Base-by-base conservation (phyloP, 2,797 vertebrate genomes). In the Lithobates sylvaticus region DNA sequence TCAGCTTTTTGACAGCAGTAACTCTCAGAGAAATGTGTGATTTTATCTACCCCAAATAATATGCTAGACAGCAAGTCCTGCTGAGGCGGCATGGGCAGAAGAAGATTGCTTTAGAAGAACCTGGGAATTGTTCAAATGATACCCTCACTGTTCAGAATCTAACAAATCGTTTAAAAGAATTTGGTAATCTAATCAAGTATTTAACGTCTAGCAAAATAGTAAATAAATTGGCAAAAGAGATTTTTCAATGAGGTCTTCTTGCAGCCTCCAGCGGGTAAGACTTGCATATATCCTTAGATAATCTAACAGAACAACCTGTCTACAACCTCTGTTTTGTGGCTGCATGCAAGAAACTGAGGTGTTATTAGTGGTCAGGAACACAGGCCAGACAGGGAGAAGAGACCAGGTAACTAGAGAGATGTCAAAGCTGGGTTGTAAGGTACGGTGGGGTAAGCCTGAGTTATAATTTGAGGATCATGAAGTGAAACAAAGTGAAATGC, bases 1-100 rank as follows among this genome's bases (percentile, higher is more conserved):
- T 84, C 86, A 64, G 81, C 76, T 75, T 84, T 75, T 80, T 80
- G 86, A 84, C 81, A 87, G 86, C 76, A 80, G 86, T 80, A 87
- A 87, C 86, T 80, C 83, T 78, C 29, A 12, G 58, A 84, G 76
- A 84, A 84, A 80, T 87, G 76, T 80, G 81, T 87, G 86, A 87
- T 84, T 80, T 84, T 87, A 87, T 87, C 86, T 79, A 70, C 61
- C 64, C 76, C 71, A 80, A 87, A 87, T 87, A 87, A 87, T 87
- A 84, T 70, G 76, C 71, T 84, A 80, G 81, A 80, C 86, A 78
- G 78, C 86, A 75, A 80, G 84, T 74, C 86, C 71, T 80, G 86
- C 81, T 21, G 86, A 87, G 86, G 81, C 71, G 58, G 76, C 70
- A 75, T 71, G 68, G 81, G 69, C 71, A 80, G 81, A 70, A 61